Conservation (phyloP, 2,113 vertebrate species). For the Calidris pygmaea region DNA sequence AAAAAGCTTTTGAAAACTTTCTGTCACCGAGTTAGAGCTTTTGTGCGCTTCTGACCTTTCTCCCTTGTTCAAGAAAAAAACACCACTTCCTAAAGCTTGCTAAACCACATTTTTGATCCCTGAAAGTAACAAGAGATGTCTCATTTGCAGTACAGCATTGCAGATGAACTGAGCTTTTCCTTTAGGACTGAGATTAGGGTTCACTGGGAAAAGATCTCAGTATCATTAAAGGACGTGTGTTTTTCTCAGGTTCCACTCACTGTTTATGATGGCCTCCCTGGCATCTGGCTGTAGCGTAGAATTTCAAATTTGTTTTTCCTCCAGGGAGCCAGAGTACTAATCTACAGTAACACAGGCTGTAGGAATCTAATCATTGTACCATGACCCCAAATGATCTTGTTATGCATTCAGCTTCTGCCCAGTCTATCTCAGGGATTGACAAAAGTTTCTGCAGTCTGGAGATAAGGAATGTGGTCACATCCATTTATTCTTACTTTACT, state of each 20-base stretch:
- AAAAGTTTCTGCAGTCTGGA: conserved; percentile 66
- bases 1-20: neutral
- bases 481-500: conserved; percentile 58
- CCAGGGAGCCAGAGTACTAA: conserved; percentile 57
- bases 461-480: conserved; percentile 62
- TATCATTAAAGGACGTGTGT: neutral
- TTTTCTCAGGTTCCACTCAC: neutral
- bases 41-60: neutral
- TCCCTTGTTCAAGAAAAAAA: neutral
- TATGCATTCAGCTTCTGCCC: conserved; percentile 56
- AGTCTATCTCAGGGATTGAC: conserved; percentile 49
- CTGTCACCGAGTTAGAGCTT: neutral
- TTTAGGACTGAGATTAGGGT: neutral
- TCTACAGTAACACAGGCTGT: conserved; percentile 57
- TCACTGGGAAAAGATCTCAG: neutral
- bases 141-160: neutral
- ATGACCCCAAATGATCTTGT: conserved; percentile 65
- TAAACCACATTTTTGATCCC: neutral
- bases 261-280: conserved; percentile 8
- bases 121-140: neutral
- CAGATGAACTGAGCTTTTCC: neutral
- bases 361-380: conserved; percentile 65
- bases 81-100: neutral
- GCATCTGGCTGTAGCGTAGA: neutral
- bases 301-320: conserved; percentile 67